Evolutionary conservation across 2,797 vertebrate species (phyloP).

Genomic region (Lophius americanus): DNA sequence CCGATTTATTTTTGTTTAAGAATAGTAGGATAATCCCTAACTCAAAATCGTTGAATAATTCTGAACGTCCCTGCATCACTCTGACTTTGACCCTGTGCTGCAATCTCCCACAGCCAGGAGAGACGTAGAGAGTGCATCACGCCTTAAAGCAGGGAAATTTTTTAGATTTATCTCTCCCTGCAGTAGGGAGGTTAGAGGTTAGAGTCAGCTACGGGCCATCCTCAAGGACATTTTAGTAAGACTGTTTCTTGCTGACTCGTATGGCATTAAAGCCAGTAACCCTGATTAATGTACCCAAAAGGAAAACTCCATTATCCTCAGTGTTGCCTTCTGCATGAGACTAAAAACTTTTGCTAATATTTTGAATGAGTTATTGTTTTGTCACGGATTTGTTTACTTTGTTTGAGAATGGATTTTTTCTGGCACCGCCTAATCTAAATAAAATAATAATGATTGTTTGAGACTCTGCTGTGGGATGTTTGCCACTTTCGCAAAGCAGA

Average conservation of each 20-base stretch:
- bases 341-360: background rate
- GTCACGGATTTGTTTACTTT: too few relatives aligned
- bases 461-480: background rate
- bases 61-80: conserved; percentile 3
- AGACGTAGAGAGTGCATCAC: conserved; percentile 21
- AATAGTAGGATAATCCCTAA: conserved; percentile 17
- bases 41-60: background rate
- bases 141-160: conserved; percentile 23
- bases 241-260: conserved; percentile 21
- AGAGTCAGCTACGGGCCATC: conserved; percentile 36
- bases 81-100: conserved; percentile 14
- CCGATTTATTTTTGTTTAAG: background rate
- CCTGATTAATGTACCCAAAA: conserved; percentile 17
- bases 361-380: background rate
- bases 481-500: background rate
- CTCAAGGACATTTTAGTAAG: conserved; percentile 38
- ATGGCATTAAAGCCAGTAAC: conserved; percentile 16
- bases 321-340: too few relatives aligned
- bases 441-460: background rate
- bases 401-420: too few relatives aligned
- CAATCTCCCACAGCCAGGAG: conserved; percentile 34
- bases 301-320: background rate
- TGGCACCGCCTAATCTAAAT: conserved; percentile 2
- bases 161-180: conserved; percentile 22
- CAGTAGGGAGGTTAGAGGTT: conserved; percentile 47